A percentile compares a stretch with the other conserved stretches of the same genome.
Evolutionary conservation across 2,888 invertebrate genomes (phyloP).

Genomic region (Stenolophus ochropezus): DNA sequence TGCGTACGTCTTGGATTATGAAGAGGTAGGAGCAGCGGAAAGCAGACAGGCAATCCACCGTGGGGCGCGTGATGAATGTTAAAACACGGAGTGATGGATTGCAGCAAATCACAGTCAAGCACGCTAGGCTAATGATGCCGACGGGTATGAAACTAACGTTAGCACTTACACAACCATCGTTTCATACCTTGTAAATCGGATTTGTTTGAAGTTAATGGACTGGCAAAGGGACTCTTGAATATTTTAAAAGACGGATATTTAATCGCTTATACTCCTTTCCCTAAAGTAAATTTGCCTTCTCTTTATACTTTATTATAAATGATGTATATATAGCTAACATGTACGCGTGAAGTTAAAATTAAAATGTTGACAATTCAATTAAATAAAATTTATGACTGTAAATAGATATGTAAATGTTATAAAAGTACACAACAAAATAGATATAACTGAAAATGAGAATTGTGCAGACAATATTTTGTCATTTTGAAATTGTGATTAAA

Average conservation of each 20-base stretch:
- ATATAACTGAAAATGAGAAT: too few species aligned
- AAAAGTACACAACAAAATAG: too few species aligned
- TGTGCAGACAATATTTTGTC: too few species aligned
- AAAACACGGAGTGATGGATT: slow-evolving; percentile 40
- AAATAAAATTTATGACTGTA: too few species aligned
- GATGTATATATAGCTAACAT: too few species aligned
- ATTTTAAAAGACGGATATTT: neutral
- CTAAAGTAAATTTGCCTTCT: neutral
- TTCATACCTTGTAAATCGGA: neutral
- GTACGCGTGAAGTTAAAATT: too few species aligned
- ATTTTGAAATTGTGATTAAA: too few species aligned
- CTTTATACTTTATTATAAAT: too few species aligned
- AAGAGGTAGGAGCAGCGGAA: neutral
- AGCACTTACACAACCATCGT: neutral
- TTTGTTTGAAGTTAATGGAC: slow-evolving; percentile 3
- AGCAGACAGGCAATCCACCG: neutral
- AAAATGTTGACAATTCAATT: too few species aligned
- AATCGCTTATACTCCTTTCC: neutral
- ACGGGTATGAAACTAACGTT: slow-evolving; percentile 2
- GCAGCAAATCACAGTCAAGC: slow-evolving; percentile 30
- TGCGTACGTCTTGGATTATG: neutral
- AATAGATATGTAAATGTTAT: too few species aligned
- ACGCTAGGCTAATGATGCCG: slow-evolving; percentile 35
- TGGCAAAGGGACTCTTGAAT: neutral
- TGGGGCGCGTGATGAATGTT: slow-evolving; percentile 37